A percentile compares a stretch with the other conserved stretches of the same genome.
These are phyloP conservation scores for Tuta absoluta DNA, from an alignment of 2,888 invertebrate genomes.

Conservation along the genomic window DNA sequence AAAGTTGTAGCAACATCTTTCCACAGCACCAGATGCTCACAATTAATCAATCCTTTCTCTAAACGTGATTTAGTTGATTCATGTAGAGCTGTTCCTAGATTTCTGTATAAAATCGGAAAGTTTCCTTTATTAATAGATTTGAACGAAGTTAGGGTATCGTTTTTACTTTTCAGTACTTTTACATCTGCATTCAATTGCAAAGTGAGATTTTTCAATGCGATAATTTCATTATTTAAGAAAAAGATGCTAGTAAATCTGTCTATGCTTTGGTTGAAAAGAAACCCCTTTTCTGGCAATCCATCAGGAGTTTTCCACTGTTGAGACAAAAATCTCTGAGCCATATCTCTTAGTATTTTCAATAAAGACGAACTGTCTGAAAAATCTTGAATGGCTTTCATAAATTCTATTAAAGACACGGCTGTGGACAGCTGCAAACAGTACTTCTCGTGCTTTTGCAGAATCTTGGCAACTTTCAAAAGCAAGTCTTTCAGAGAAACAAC, in stretches of 20 bases:
- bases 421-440: slow-evolving; percentile 79
- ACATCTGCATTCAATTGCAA: slow-evolving; percentile 81
- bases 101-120: slow-evolving; percentile 85
- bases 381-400: slow-evolving; percentile 73
- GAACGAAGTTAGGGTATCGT: slow-evolving; percentile 81
- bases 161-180: slow-evolving; percentile 76
- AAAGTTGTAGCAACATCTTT: slow-evolving; percentile 82
- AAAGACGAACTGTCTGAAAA: slow-evolving; percentile 65
- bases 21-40: slow-evolving; percentile 85
- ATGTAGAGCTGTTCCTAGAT: slow-evolving; percentile 83
- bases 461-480: slow-evolving; percentile 59
- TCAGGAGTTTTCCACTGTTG: slow-evolving; percentile 85
- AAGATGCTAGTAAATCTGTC: slow-evolving; percentile 84
- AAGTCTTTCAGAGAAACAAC: slow-evolving; percentile 61
- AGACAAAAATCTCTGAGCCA: slow-evolving; percentile 77
- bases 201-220: slow-evolving; percentile 81
- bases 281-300: slow-evolving; percentile 84
- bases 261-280: slow-evolving; percentile 83
- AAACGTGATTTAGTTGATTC: slow-evolving; percentile 77
- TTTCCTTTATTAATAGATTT: slow-evolving; percentile 85
- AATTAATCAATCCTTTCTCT: slow-evolving; percentile 77
- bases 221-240: slow-evolving; percentile 80
- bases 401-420: slow-evolving; percentile 78
- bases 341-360: slow-evolving; percentile 67
- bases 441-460: slow-evolving; percentile 70